These are phyloP conservation scores for Chrysochloris asiatica DNA, from an alignment of 2,113 vertebrate genomes.

Conservation along the genomic window DNA sequence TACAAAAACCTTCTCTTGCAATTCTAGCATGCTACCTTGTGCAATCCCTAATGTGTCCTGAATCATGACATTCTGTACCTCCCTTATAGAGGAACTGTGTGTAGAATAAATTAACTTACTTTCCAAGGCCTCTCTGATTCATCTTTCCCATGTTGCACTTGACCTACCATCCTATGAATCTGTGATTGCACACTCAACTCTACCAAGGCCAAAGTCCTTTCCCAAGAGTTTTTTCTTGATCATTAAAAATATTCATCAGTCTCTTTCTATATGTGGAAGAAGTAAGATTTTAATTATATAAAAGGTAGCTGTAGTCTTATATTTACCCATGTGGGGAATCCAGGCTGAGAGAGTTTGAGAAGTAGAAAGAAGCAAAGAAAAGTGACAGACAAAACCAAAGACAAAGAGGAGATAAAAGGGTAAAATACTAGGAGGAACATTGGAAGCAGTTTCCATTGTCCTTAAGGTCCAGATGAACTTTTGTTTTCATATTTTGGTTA, in stretches of 20 bases:
- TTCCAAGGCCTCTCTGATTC: neutral
- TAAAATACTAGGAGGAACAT: neutral
- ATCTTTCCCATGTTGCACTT: neutral
- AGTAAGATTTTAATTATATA: neutral
- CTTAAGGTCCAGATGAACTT: neutral
- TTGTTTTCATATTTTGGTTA: neutral
- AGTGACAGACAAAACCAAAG: neutral
- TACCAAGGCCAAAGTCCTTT: neutral
- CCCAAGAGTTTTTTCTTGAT: neutral
- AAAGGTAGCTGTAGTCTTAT: neutral
- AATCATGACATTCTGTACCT: neutral
- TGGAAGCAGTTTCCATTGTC: neutral
- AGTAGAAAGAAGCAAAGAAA: neutral
- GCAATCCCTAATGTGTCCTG: neutral
- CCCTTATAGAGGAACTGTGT: neutral
- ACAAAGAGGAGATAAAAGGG: neutral
- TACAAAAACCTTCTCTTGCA: neutral
- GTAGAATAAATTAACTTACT: neutral
- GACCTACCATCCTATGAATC: neutral
- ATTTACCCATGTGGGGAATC: neutral
- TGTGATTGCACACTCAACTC: neutral
- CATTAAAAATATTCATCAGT: neutral
- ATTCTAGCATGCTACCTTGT: neutral
- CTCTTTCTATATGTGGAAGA: neutral
- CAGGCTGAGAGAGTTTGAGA: neutral